A percentile compares a stretch with the other conserved stretches of the same genome.
phyloP scores from a whole-genome alignment of 2,888 invertebrate species.

The Caenorhabditis becei region DNA sequence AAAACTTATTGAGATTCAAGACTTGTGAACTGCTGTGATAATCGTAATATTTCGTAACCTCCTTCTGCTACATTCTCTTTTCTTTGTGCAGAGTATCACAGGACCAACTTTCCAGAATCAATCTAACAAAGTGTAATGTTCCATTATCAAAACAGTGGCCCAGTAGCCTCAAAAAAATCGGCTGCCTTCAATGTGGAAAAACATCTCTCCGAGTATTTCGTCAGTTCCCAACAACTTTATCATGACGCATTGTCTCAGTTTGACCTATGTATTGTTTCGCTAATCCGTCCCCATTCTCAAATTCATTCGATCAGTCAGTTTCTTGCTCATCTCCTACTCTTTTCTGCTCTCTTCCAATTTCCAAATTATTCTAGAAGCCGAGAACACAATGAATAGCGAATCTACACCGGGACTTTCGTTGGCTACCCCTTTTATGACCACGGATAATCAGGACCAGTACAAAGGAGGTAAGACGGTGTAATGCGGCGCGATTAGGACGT shows the following conservation, averaged over 20 bases:
- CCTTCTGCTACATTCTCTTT: no score
- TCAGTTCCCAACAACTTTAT: no score
- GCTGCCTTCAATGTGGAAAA: no score
- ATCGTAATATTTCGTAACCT: no score
- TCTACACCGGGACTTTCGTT: conserved; percentile 39
- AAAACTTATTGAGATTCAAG: no score
- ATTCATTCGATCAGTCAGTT: conserved; percentile 14
- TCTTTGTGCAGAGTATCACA: no score
- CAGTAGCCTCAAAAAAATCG: no score
- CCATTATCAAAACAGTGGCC: no score
- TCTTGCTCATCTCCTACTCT: not conserved
- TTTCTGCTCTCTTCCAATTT: not conserved
- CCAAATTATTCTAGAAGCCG: not conserved
- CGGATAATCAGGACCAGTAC: conserved; percentile 60
- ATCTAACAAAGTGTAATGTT: no score
- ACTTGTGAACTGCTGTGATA: no score
- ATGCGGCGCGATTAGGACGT: conserved; percentile 12
- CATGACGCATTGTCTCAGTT: not conserved
- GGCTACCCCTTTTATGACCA: conserved; percentile 45
- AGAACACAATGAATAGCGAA: conserved; percentile 38
- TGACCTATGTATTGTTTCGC: conserved; percentile 8
- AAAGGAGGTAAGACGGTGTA: conserved; percentile 44
- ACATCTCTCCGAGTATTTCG: no score
- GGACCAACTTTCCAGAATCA: no score
- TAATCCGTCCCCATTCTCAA: conserved; percentile 22